A percentile compares a stretch with the other conserved stretches of the same genome.
phyloP scores from a whole-genome alignment of 1,140 invertebrate genomes.

The Drosophila lacertosa region DNA sequence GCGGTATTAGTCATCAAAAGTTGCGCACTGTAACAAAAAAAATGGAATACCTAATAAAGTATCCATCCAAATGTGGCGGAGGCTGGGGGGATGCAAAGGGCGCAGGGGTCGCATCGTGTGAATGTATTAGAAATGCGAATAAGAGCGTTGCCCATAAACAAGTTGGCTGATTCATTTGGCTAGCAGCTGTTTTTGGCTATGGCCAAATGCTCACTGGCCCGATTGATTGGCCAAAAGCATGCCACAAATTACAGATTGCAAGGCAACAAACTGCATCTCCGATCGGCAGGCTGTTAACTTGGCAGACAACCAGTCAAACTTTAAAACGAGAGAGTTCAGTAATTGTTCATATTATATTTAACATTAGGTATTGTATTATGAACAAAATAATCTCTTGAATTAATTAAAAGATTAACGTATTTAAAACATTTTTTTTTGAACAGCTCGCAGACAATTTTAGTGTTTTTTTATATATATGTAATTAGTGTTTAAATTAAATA shows the following conservation, averaged over 20 bases:
- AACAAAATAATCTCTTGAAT: too few relatives aligned
- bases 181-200: constrained; percentile 30
- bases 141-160: constrained; percentile 32
- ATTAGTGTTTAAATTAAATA: too few relatives aligned
- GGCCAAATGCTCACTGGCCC: constrained; percentile 13
- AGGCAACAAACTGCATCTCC: not conserved
- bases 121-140: constrained; percentile 3
- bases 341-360: too few relatives aligned
- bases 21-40: not conserved
- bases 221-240: constrained; percentile 18
- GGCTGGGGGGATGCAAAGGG: constrained; percentile 3
- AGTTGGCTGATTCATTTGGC: constrained; percentile 51
- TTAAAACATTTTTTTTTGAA: too few relatives aligned
- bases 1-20: constrained; percentile 22
- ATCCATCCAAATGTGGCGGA: not conserved
- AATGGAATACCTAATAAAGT: not conserved
- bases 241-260: constrained; percentile 8
- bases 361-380: too few relatives aligned
- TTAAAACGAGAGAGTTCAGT: not conserved
- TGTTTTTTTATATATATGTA: too few relatives aligned
- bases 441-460: too few relatives aligned
- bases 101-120: not conserved
- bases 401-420: too few relatives aligned
- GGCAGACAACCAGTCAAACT: not conserved
- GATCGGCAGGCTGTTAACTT: not conserved